phyloP scores from a whole-genome alignment of 1,140 invertebrate species.

The Akabosia matsudoensis region DNA sequence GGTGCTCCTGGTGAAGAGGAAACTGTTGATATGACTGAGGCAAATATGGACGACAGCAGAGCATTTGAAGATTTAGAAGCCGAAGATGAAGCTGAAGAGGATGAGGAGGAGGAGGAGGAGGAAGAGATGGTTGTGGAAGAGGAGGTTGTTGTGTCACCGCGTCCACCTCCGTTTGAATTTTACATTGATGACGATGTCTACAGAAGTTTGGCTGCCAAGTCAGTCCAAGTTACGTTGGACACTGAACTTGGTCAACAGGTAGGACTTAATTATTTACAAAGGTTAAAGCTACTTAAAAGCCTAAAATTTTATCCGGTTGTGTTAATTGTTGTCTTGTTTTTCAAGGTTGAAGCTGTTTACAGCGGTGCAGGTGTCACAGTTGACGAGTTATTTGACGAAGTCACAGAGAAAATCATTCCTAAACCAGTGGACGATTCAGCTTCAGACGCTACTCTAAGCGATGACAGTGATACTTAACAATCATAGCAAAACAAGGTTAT shows the following conservation, averaged over 20 bases:
- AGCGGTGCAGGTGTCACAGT: slow-evolving; percentile 1
- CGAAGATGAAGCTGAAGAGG: background rate
- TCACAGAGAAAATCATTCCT: background rate
- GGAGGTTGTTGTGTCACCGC: background rate
- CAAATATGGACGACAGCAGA: background rate
- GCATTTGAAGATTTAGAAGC: background rate
- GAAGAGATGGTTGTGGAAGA: background rate
- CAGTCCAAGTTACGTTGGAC: slow-evolving; percentile 5
- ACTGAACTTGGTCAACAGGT: slow-evolving; percentile 2
- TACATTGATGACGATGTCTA: background rate
- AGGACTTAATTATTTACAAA: background rate
- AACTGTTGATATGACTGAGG: background rate
- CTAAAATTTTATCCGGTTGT: no score
- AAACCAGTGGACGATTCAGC: background rate
- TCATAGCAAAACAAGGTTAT: background rate
- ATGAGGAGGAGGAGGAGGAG: background rate
- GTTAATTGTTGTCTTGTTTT: background rate
- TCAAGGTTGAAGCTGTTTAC: background rate
- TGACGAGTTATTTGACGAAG: slow-evolving; percentile 22
- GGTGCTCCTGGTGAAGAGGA: background rate
- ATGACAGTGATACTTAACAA: background rate
- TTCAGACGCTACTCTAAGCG: background rate
- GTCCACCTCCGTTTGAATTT: background rate
- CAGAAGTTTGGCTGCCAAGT: slow-evolving; percentile 6
- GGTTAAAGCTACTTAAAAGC: no score